Evolutionary conservation across 2,113 vertebrate genomes (phyloP).

Genomic region (Onychorhynchus coronatus): DNA sequence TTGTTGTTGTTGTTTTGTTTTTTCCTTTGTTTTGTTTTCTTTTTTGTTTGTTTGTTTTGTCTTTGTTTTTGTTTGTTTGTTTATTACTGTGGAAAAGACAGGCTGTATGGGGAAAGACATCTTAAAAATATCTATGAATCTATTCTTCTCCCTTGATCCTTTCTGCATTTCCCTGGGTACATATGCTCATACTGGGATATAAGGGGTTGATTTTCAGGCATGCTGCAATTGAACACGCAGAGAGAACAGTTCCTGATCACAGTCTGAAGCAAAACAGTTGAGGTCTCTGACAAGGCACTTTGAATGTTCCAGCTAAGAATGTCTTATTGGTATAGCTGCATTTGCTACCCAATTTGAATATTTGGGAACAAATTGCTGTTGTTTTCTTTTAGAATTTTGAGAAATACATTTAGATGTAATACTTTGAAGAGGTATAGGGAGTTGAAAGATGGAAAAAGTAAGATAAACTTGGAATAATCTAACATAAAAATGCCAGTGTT

Average conservation of each 20-base stretch:
- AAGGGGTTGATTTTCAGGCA: neutral
- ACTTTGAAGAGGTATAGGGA: neutral
- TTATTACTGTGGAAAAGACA: neutral
- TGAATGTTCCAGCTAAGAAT: neutral
- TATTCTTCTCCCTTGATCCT: neutral
- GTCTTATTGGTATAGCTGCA: neutral
- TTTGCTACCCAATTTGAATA: neutral
- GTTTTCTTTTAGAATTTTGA: neutral
- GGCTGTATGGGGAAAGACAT: neutral
- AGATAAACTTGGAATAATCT: neutral
- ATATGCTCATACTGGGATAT: neutral
- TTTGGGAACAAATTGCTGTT: neutral
- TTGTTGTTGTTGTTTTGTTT: neutral
- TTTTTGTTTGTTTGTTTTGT: accelerated
- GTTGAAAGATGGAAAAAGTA: neutral
- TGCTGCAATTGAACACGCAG: neutral
- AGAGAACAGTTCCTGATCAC: neutral
- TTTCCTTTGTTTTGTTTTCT: no score
- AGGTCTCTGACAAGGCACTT: neutral
- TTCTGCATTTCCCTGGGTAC: neutral
- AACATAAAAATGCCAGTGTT: neutral
- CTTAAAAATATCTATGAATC: neutral
- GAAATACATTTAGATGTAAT: neutral
- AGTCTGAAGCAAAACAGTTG: neutral
- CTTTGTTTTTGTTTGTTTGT: no score